phyloP scores from a whole-genome alignment of 2,888 invertebrate genomes.

The Himalopsyche tibetana region DNA sequence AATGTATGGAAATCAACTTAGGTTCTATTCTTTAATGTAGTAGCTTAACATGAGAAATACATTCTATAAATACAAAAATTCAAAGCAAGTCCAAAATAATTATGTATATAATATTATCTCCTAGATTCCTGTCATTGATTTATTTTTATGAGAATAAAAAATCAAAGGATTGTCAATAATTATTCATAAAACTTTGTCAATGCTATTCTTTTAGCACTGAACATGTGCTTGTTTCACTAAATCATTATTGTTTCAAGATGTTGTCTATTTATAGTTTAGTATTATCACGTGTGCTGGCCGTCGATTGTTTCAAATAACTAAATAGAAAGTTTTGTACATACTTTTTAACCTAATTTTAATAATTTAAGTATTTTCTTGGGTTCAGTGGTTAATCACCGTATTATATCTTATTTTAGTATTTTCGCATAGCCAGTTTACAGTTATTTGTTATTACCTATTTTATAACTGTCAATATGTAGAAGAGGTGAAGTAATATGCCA shows the following conservation, averaged over 20 bases:
- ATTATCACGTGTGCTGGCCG: background rate
- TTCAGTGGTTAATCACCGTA: background rate
- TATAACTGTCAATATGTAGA: too few species aligned
- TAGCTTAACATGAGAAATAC: too few species aligned
- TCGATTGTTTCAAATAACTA: background rate
- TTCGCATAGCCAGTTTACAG: too few species aligned
- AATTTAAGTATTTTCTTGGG: background rate
- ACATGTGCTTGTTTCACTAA: background rate
- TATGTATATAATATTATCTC: background rate
- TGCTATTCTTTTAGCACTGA: slow-evolving; percentile 5
- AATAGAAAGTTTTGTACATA: background rate
- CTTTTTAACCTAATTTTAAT: background rate
- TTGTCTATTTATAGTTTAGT: slow-evolving; percentile 1
- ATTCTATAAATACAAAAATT: background rate
- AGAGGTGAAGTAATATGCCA: too few species aligned
- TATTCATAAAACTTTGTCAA: background rate
- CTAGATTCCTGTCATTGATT: background rate
- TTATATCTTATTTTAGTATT: background rate
- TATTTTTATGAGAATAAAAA: background rate
- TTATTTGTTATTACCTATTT: too few species aligned
- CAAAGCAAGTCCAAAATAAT: background rate
- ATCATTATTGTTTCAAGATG: slow-evolving; percentile 1
- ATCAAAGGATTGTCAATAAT: background rate
- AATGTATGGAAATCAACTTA: too few species aligned
- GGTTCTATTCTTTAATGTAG: too few species aligned